Evolutionary conservation across 2,113 vertebrate species (phyloP).

Genomic region (Peromyscus maniculatus): DNA sequence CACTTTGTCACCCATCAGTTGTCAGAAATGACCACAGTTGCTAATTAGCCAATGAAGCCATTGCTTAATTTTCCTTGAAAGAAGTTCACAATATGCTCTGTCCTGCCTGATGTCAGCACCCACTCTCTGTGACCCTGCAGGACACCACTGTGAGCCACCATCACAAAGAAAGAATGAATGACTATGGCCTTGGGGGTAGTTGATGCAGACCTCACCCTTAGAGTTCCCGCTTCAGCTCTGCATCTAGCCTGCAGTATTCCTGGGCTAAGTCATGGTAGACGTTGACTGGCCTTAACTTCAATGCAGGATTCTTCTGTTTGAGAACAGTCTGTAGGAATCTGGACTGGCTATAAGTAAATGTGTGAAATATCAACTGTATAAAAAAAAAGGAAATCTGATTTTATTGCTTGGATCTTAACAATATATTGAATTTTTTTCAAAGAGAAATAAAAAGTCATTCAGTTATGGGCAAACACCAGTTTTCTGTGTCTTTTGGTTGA

Average conservation of each 20-base stretch:
- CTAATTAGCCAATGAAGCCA: constrained; percentile 12
- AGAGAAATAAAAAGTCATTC: constrained; percentile 62
- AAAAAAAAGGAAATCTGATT: background rate
- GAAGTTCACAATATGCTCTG: background rate
- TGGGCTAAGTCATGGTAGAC: background rate
- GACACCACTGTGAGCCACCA: background rate
- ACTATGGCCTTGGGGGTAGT: background rate
- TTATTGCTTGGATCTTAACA: constrained; percentile 30
- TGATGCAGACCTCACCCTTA: background rate
- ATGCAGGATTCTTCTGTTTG: constrained; percentile 23
- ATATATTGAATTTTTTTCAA: constrained; percentile 58
- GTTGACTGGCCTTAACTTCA: background rate
- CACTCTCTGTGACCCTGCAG: background rate
- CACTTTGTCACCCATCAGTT: background rate
- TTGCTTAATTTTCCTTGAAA: background rate
- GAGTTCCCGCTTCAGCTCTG: no score
- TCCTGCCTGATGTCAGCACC: background rate
- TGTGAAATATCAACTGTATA: constrained; percentile 27
- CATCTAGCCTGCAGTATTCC: background rate
- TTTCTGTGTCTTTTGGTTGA: constrained; percentile 58
- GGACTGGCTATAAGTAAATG: constrained; percentile 19
- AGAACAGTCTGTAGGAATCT: constrained; percentile 5
- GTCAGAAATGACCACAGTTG: constrained; percentile 46
- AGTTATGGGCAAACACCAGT: constrained; percentile 63
- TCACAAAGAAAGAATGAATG: background rate